These are phyloP conservation scores for Acipenser ruthenus DNA, from an alignment of 2,797 vertebrate genomes.

Conservation along the genomic window DNA sequence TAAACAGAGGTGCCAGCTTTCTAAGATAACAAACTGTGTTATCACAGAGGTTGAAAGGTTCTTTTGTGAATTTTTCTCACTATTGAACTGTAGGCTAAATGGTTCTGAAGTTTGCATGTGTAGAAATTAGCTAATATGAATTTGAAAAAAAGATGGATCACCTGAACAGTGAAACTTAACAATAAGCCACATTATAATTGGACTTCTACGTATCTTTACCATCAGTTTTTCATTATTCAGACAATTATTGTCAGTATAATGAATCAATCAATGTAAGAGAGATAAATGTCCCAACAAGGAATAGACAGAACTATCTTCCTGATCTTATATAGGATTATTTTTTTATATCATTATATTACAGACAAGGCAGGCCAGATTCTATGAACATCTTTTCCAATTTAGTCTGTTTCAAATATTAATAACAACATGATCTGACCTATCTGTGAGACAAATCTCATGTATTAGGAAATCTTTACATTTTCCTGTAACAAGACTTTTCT, in stretches of 20 bases:
- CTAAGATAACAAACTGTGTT: no score
- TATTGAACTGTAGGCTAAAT: slow-evolving; percentile 22
- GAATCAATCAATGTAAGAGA: slow-evolving; percentile 80
- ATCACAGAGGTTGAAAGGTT: no score
- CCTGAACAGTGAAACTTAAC: slow-evolving; percentile 49
- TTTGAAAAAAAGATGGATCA: slow-evolving; percentile 54
- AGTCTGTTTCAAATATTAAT: slow-evolving; percentile 79
- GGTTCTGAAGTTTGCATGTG: slow-evolving; percentile 29
- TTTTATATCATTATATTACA: slow-evolving; percentile 73
- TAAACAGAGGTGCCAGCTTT: no score
- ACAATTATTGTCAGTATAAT: slow-evolving; percentile 72
- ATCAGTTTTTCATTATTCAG: slow-evolving; percentile 79
- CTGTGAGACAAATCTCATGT: slow-evolving; percentile 33
- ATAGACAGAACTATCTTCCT: slow-evolving; percentile 67
- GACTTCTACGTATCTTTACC: slow-evolving; percentile 61
- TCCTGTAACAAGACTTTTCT: slow-evolving; percentile 36
- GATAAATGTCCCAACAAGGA: slow-evolving; percentile 79
- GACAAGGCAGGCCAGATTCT: slow-evolving; percentile 66
- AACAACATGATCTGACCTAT: slow-evolving; percentile 71
- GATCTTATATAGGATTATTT: slow-evolving; percentile 65
- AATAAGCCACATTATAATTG: slow-evolving; percentile 57
- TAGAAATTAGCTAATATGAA: slow-evolving; percentile 39
- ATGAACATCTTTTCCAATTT: slow-evolving; percentile 77
- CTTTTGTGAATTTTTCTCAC: no score
- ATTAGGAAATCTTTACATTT: slow-evolving; percentile 37